Percentiles rank a stretch among this genome's conserved stretches.
These are phyloP conservation scores for Garra rufa DNA, from an alignment of 2,113 vertebrate genomes.

Conservation along the genomic window DNA sequence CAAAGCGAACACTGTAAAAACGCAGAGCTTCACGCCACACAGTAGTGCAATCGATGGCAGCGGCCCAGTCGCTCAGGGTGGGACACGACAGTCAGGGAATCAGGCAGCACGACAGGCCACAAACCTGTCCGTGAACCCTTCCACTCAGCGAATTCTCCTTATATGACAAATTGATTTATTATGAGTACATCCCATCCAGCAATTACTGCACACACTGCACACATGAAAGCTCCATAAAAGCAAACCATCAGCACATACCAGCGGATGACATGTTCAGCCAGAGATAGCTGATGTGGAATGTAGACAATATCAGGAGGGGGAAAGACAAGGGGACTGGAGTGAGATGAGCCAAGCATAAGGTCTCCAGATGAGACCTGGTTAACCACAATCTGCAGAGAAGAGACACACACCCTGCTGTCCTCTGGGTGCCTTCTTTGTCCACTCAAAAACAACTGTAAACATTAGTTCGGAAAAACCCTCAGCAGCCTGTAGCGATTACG, in stretches of 20 bases:
- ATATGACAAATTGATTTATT: conserved; percentile 80
- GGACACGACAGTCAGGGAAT: conserved; percentile 52
- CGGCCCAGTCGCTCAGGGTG: conserved; percentile 37
- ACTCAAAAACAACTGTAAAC: conserved; percentile 76
- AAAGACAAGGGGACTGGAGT: conserved; percentile 40
- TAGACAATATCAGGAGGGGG: conserved; percentile 32
- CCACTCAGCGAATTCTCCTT: conserved; percentile 72
- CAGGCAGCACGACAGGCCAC: conserved; percentile 50
- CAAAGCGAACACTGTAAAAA: not conserved
- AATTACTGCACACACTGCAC: conserved; percentile 70
- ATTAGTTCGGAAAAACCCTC: conserved; percentile 68
- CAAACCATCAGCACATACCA: conserved; percentile 74
- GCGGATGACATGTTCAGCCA: conserved; percentile 65
- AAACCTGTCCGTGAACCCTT: conserved; percentile 69
- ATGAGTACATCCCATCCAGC: conserved; percentile 68
- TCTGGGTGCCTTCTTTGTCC: conserved; percentile 69
- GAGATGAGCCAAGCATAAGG: conserved; percentile 67
- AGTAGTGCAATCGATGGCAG: conserved; percentile 42
- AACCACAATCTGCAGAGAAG: conserved; percentile 73
- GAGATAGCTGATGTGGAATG: conserved; percentile 61
- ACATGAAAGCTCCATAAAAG: conserved; percentile 69
- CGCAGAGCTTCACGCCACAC: not conserved
- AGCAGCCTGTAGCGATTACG: conserved; percentile 50
- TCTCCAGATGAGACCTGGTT: conserved; percentile 76
- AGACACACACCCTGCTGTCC: conserved; percentile 72